Base-by-base conservation (phyloP, 2,888 invertebrate genomes). In the Anorthoa munda region DNA sequence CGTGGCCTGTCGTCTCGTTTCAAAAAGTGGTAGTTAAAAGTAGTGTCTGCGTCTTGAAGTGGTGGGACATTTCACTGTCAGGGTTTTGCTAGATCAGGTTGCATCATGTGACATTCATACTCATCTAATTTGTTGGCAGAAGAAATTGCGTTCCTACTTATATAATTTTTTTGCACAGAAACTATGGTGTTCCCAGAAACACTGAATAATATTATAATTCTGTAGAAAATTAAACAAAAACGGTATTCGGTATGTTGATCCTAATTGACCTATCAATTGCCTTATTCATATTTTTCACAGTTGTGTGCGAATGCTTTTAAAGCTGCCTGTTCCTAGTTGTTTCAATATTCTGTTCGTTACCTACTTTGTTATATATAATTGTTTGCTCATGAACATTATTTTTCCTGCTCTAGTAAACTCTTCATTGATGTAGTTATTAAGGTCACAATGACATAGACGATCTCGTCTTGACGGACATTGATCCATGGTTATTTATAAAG, bases 61-160 rank as follows among this genome's bases (percentile, higher is more conserved):
- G 63, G 66, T 80, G 77, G 80, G 88, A 88, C 88, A 87, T 83
- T 76, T 89, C 93, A 94, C 93, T 93, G 94, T 93, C 94, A 94
- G 90, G 93, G 93, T 88, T 82, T 45, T 59, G 72, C 67, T 70
- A 67, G 81, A 86, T 91, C 89, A 66, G 83, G 86, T 91, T 89
- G 88, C 90, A 85, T 79, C 86, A 72, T 78, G 85, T 84, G 84
- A 83, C 75, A 77, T 53, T 79, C 81, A 80, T 70, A 60, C 63
- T 75, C 48, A 71, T 70, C 26, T 13, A 46, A 21, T 72, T 77
- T 81, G 63, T 83, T 85, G 77, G 85, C 81, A 70, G 15, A 48
- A 31, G 31, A 18, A 61, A 79, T 59, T 67, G 31, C 26, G 50
- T 3, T 17, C 15, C 21, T 66, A 59, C 11, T 55, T 73, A 46